Base-by-base conservation (phyloP, 2,113 vertebrate species). In the Neoarius graeffei region DNA sequence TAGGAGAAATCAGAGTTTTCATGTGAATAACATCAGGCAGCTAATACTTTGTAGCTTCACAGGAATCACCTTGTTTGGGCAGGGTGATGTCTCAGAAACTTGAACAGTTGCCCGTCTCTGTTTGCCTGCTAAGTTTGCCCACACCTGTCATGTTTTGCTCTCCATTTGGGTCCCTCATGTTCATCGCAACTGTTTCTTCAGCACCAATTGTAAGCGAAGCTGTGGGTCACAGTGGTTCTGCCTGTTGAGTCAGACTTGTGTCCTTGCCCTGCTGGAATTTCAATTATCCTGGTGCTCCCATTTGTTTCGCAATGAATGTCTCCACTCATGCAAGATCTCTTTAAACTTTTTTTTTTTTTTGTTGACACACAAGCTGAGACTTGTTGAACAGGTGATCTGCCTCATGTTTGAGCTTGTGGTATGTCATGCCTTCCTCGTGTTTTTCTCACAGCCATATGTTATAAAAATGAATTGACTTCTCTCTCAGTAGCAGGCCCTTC, bases 331-430 rank as follows among this genome's bases (percentile, higher is more conserved):
- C 1, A 7, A 66, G 8, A 66, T 52, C 30, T 79, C 74, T 27
- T n/a, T 17, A 15, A 54, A 35, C 71, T 20, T 35, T 20, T 79
- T 0, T 9, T 56, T 56, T 81, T 50, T 48, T 27, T 89, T 89
- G 83, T 86, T 84, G 71, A 89, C 62, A 23, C 67, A 64, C 90
- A 86, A 84, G 90, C 87, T 35, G 23, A 1, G 86, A 81, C 90
- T 88, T 59, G 90, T 84, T 83, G 4, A 88, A 84, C 88, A 81
- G 86, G 90, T 86, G 90, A 88, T 80, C 86, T 27, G 59, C 83
- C 83, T 87, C 80, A 20, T 84, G 85, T 81, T 67, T 52, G 62
- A 83, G 62, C 82, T 83, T 66, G 81, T 83, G 23, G 42, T 67
- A 67, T 50, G 62, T 86, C 62, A 15, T 57, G 35, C 1, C 1